Percentiles rank a stretch among this genome's conserved stretches.
Evolutionary conservation across 2,113 vertebrate species (phyloP).

Genomic region (Psittacus erithacus): DNA sequence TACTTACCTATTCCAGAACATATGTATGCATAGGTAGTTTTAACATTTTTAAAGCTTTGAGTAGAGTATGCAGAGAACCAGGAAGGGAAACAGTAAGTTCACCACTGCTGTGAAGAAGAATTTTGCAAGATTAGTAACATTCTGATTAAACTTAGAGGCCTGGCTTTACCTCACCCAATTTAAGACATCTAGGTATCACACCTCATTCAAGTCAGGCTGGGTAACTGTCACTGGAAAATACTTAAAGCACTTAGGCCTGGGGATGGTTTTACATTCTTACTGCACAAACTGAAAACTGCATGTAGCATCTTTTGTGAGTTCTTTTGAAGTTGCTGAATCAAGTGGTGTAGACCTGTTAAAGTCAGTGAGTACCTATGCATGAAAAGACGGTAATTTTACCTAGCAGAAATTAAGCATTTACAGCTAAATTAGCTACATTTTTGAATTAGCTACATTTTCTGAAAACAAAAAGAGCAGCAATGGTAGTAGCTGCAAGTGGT

Average conservation of each 20-base stretch:
- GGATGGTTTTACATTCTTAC: neutral
- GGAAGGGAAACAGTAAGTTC: neutral
- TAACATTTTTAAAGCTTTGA: neutral
- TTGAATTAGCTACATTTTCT: neutral
- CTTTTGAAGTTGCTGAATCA: neutral
- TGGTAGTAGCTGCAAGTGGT: neutral
- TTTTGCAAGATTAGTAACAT: neutral
- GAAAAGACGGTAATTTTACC: neutral
- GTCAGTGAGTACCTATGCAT: neutral
- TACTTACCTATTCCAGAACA: neutral
- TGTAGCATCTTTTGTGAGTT: neutral
- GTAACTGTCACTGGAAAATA: neutral
- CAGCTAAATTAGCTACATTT: neutral
- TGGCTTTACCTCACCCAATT: neutral
- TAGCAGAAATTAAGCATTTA: neutral
- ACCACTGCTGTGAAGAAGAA: neutral
- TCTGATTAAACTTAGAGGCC: neutral
- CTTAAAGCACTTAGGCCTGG: neutral
- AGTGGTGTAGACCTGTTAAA: neutral
- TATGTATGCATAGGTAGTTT: neutral
- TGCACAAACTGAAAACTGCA: neutral
- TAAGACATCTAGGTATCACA: neutral
- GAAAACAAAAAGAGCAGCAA: neutral
- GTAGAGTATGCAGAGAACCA: neutral
- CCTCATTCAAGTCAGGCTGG: neutral